A percentile compares a stretch with the other conserved stretches of the same genome.
These are phyloP conservation scores for Scylla paramamosain DNA, from an alignment of 1,140 invertebrate species.

Conservation along the genomic window DNA sequence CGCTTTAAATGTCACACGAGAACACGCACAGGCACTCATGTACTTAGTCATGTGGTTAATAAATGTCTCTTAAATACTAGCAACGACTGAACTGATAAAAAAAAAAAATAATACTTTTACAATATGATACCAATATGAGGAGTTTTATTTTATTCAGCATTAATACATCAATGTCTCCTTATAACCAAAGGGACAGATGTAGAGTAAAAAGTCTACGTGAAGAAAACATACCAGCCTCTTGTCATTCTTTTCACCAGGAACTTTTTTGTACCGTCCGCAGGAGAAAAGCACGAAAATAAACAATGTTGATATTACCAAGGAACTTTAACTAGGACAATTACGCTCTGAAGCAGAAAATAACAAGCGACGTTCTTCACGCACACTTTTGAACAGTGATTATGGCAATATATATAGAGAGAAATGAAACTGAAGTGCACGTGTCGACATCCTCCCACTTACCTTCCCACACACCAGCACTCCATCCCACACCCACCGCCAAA, in stretches of 20 bases:
- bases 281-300: neutral
- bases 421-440: neutral
- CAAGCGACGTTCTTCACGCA: neutral
- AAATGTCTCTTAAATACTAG: too few species aligned
- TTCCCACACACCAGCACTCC: neutral
- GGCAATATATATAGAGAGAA: neutral
- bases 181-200: too few species aligned
- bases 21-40: neutral
- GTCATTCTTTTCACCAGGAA: neutral
- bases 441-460: neutral
- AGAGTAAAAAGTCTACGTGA: too few species aligned
- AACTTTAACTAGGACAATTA: neutral
- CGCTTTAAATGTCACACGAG: neutral
- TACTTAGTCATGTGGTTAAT: too few species aligned
- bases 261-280: neutral
- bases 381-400: neutral
- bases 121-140: too few species aligned
- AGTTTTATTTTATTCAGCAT: too few species aligned
- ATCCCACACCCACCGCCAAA: neutral
- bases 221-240: neutral
- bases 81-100: too few species aligned
- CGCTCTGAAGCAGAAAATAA: neutral
- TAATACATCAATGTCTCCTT: too few species aligned
- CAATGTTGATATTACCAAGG: neutral
- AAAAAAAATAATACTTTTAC: too few species aligned